Percentiles rank a stretch among this genome's conserved stretches.
These are phyloP conservation scores for Hedychridium roseum DNA, from an alignment of 2,888 invertebrate genomes.

Conservation along the genomic window DNA sequence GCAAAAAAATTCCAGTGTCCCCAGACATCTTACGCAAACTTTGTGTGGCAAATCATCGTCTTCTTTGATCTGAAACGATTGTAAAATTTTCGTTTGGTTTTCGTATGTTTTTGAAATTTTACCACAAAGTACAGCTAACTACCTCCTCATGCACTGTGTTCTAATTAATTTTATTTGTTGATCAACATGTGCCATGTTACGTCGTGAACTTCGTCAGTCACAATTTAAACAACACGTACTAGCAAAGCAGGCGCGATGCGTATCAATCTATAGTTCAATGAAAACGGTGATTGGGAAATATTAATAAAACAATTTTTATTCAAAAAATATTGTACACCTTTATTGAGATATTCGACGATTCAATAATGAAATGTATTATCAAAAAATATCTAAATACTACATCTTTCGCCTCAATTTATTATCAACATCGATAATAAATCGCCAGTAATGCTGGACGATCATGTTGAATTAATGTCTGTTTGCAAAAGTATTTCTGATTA, in stretches of 20 bases:
- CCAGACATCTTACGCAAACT: constrained; percentile 48
- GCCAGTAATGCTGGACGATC: constrained; percentile 15
- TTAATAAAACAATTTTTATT: constrained; percentile 7
- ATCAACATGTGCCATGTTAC: no score
- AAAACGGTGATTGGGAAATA: constrained; percentile 6
- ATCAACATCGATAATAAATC: constrained; percentile 21
- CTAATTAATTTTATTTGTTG: no score
- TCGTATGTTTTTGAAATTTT: no score
- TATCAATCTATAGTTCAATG: no score
- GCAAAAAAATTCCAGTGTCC: constrained; percentile 48
- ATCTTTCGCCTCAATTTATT: constrained; percentile 19
- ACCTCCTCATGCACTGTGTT: no score
- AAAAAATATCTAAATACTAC: constrained; percentile 20
- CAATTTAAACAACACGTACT: no score
- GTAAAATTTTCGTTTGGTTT: no score
- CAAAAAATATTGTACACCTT: constrained; percentile 42
- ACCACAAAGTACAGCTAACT: no score
- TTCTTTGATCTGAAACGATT: constrained; percentile 44
- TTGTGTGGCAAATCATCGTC: constrained; percentile 46
- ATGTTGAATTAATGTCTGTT: constrained; percentile 19
- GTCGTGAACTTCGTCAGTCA: no score
- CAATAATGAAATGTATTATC: constrained; percentile 33
- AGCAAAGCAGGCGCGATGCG: no score
- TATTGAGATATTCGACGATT: constrained; percentile 39
- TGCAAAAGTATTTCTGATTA: constrained; percentile 30